Base-by-base conservation (phyloP, 2,888 invertebrate species). In the Rhopalosiphum nymphaeae region DNA sequence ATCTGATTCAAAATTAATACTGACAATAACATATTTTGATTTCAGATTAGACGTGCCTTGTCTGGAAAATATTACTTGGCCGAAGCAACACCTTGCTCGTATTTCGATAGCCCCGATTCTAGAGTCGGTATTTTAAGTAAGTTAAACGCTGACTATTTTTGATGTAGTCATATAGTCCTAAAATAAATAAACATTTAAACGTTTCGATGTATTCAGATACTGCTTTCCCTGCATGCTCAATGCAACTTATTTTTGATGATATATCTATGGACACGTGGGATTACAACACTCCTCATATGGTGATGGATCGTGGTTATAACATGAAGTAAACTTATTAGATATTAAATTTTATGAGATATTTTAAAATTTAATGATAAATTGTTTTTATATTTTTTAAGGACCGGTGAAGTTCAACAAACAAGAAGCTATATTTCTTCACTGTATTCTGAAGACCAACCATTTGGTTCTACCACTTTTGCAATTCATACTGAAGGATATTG, bases 111-210 rank as follows among this genome's bases (percentile, higher is more conserved):
- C 29, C n/a, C 13, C 1, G 3, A n/a, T 67, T 13, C 25, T 2
- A 92, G 26, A 49, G n/a, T 87, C 3, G 86, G 92, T 36, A 3
- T 87, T 36, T 36, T 92, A 29, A 86, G 92, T 92, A 49, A 11
- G 91, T 91, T n/a, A 57, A 67, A 67, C 61, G 13, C 4, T n/a
- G 1, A 1, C 4, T 61, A 11, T 42, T 25, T 36, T 3, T 46
- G 26, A 1, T 26, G 10, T 53, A 25, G 9, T 0, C 11, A 42
- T 57, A 3, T 57, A 5, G 25, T 1, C 0, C 13, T 3, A 25
- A 57, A 7, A 44, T 13, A 61, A 16, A 57, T 25, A 25, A 53
- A 25, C 3, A 42, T 26, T 36, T 36, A 13, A 44, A 61, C 57
- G 0, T 89, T 29, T 16, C 2, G 2, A 16, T 57, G 4, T 61